phyloP scores from a whole-genome alignment of 2,888 invertebrate species.

The Orthonevra nobilis region DNA sequence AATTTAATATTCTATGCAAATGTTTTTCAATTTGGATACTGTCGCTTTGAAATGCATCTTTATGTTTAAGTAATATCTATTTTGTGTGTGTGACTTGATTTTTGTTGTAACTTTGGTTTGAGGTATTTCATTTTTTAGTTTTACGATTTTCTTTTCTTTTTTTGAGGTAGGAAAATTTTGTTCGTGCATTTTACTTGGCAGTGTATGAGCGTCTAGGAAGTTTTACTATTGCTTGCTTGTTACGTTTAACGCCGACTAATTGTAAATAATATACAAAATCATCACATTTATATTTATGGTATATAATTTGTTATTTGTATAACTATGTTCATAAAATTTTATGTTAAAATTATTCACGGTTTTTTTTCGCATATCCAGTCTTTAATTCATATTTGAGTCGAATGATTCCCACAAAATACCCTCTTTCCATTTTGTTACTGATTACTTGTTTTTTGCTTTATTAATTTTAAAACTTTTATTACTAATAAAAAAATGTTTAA shows the following conservation, averaged over 20 bases:
- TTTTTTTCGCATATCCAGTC: constrained; percentile 58
- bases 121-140: constrained; percentile 35
- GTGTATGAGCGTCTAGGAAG: constrained; percentile 54
- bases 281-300: constrained; percentile 45
- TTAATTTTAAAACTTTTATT: constrained; percentile 52
- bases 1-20: neutral
- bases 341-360: constrained; percentile 47
- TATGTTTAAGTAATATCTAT: too few relatives aligned
- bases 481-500: constrained; percentile 52
- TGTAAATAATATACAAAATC: constrained; percentile 53
- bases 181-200: constrained; percentile 31
- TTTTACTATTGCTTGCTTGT: constrained; percentile 61
- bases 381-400: constrained; percentile 64
- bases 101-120: constrained; percentile 17
- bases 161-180: constrained; percentile 59
- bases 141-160: neutral
- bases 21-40: constrained; percentile 4
- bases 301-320: constrained; percentile 17
- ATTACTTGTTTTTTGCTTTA: constrained; percentile 76
- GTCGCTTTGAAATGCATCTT: constrained; percentile 23
- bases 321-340: constrained; percentile 9
- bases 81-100: constrained; percentile 29
- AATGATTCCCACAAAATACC: constrained; percentile 68
- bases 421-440: constrained; percentile 49
- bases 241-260: constrained; percentile 30